phyloP scores from a whole-genome alignment of 2,888 invertebrate genomes.

The Agriotes lineatus region DNA sequence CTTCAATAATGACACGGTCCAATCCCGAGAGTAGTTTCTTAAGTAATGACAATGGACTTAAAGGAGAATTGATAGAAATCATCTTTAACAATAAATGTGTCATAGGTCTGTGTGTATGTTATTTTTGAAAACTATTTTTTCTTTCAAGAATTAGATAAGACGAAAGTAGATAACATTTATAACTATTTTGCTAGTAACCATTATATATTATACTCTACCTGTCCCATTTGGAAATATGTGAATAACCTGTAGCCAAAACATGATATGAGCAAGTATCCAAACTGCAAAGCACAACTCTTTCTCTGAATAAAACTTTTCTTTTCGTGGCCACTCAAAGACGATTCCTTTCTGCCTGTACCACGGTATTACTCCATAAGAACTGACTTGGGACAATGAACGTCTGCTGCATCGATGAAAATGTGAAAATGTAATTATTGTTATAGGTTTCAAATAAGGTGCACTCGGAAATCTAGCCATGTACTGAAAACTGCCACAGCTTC shows the following conservation, averaged over 20 bases:
- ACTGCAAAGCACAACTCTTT: conserved; percentile 53
- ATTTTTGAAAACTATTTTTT: too few species aligned
- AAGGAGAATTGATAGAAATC: not conserved
- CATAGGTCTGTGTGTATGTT: not conserved
- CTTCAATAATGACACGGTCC: too few species aligned
- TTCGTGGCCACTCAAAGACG: conserved; percentile 53
- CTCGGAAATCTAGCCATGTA: not conserved
- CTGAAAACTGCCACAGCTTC: conserved; percentile 17
- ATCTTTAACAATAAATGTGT: not conserved
- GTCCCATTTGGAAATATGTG: conserved; percentile 58
- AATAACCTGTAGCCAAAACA: conserved; percentile 57
- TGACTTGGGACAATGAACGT: not conserved
- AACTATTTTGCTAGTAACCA: not conserved
- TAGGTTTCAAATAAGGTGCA: conserved; percentile 26
- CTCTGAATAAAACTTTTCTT: conserved; percentile 48
- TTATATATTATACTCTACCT: conserved; percentile 47
- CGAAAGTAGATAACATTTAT: not conserved
- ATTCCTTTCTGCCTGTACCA: conserved; percentile 49
- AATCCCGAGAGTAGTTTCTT: too few species aligned
- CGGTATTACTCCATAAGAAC: conserved; percentile 13
- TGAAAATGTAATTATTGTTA: conserved; percentile 21
- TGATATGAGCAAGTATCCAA: conserved; percentile 56
- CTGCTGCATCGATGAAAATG: conserved; percentile 1
- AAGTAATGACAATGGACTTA: too few species aligned
- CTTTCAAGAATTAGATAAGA: too few species aligned